Percentiles rank a stretch among this genome's conserved stretches.
Conservation (phyloP, 2,113 vertebrate species). For the Cebidichthys violaceus region DNA sequence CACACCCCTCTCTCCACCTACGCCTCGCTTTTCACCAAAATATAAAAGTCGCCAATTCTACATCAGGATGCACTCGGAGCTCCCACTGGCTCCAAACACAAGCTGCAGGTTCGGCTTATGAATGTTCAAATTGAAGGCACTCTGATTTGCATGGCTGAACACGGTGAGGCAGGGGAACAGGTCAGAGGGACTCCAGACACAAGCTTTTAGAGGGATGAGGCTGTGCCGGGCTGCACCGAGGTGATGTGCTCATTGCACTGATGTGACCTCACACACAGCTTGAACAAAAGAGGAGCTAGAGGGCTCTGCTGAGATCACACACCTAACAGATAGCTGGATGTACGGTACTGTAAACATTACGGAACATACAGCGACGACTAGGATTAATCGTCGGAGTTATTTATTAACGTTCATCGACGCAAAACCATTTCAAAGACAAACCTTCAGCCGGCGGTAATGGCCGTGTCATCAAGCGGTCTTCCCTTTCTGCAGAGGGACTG, state of each 20-base stretch:
- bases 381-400: conserved; percentile 51
- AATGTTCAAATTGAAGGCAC: conserved; percentile 70
- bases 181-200: conserved; percentile 65
- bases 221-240: conserved; percentile 42
- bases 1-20: conserved; percentile 3
- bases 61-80: conserved; percentile 21
- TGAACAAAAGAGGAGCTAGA: conserved; percentile 52
- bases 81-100: conserved; percentile 42
- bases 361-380: not conserved
- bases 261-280: conserved; percentile 55
- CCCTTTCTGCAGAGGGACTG: conserved; percentile 48
- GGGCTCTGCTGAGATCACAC: conserved; percentile 43
- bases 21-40: conserved; percentile 25
- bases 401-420: conserved; percentile 62
- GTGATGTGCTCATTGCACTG: conserved; percentile 62
- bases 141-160: conserved; percentile 76
- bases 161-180: conserved; percentile 60
- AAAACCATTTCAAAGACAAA: conserved; percentile 60
- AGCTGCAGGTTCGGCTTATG: conserved; percentile 57
- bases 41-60: conserved; percentile 12
- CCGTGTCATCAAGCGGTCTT: conserved; percentile 51
- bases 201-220: conserved; percentile 72
- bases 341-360: conserved; percentile 43
- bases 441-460: conserved; percentile 45
- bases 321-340: not conserved